A percentile compares a stretch with the other conserved stretches of the same genome.
Evolutionary conservation across 1,140 invertebrate genomes (phyloP).

Genomic region (Atta colombica): DNA sequence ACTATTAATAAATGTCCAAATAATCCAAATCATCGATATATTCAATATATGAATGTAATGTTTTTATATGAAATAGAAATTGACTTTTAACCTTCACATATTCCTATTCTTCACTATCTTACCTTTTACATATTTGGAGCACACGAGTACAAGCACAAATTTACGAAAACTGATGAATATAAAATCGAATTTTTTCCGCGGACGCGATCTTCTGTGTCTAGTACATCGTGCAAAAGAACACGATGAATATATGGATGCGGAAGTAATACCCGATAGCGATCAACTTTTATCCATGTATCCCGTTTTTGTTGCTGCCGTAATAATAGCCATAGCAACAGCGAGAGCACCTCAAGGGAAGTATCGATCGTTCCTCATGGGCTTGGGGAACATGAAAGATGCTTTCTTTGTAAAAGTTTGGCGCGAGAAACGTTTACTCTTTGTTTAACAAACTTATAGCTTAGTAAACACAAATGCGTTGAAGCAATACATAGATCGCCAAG

Average conservation of each 20-base stretch:
- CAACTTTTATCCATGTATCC: conserved; percentile 62
- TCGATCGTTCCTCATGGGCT: conserved; percentile 42
- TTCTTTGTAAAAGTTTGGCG: conserved; percentile 57
- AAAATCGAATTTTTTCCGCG: conserved; percentile 43
- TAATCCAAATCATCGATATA: neutral
- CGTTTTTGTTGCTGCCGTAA: conserved; percentile 60
- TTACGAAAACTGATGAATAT: conserved; percentile 47
- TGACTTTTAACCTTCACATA: neutral
- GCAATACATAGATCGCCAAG: neutral
- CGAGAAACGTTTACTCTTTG: conserved; percentile 48
- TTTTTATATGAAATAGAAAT: neutral
- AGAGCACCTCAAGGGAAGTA: conserved; percentile 61
- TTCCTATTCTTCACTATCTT: neutral
- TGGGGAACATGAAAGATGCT: conserved; percentile 45
- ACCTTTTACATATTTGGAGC: neutral
- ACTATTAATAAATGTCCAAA: conserved; percentile 1
- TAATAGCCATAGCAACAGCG: conserved; percentile 60
- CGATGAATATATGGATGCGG: conserved; percentile 65
- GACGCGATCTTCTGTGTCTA: conserved; percentile 41
- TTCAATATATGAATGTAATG: neutral
- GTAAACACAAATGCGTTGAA: conserved; percentile 28
- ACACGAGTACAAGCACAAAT: conserved; percentile 20
- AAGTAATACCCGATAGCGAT: conserved; percentile 64
- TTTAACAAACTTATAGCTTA: conserved; percentile 22
- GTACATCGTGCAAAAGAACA: conserved; percentile 54